phyloP scores from a whole-genome alignment of 1,140 invertebrate species.

The Gerris buenoi region DNA sequence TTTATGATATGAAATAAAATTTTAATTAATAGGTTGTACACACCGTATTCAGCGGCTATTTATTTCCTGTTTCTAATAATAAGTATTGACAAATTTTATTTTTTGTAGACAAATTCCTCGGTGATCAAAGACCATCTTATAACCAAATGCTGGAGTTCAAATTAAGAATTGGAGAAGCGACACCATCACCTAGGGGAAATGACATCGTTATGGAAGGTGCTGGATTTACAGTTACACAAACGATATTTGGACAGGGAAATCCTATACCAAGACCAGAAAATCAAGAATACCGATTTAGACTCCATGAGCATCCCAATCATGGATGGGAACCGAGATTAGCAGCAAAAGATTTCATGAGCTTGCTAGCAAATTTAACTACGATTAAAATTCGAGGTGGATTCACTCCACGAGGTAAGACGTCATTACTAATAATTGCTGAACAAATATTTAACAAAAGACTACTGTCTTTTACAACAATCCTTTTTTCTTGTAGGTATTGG shows the following conservation, averaged over 20 bases:
- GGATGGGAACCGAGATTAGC: constrained; percentile 80
- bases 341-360: constrained; percentile 73
- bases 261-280: constrained; percentile 44
- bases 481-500: constrained; percentile 46
- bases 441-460: no score
- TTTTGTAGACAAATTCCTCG: constrained; percentile 60
- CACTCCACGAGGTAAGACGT: constrained; percentile 45
- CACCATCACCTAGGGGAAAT: constrained; percentile 49
- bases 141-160: constrained; percentile 85
- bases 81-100: constrained; percentile 2
- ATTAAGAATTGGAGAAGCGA: constrained; percentile 64
- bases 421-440: no score
- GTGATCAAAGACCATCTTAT: constrained; percentile 86
- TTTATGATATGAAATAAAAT: no score
- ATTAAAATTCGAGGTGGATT: constrained; percentile 90
- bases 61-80: no score
- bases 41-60: no score
- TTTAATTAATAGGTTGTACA: no score
- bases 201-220: constrained; percentile 81
- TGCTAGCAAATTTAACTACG: constrained; percentile 82
- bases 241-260: constrained; percentile 86
- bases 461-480: no score
- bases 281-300: constrained; percentile 60
- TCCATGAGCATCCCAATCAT: constrained; percentile 81
- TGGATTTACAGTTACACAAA: constrained; percentile 59